Evolutionary conservation across 2,888 invertebrate species (phyloP).

Genomic region (Mechanitis messenoides): DNA sequence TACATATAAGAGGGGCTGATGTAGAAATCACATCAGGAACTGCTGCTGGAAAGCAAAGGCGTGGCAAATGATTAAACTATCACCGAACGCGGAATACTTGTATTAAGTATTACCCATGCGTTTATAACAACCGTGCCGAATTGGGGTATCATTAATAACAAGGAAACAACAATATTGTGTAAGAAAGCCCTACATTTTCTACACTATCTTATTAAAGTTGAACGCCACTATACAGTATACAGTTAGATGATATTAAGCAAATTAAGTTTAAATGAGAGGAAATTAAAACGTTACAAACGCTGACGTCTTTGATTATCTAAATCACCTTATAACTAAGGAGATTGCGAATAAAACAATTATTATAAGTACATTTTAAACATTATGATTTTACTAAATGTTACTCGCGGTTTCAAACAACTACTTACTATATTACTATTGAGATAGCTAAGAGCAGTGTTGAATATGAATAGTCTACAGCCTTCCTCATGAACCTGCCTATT

Average conservation of each 20-base stretch:
- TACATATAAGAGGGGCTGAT: conserved; percentile 18
- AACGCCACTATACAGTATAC: conserved; percentile 28
- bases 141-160: conserved; percentile 39
- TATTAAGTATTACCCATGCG: conserved; percentile 34
- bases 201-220: conserved; percentile 40
- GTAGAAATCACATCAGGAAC: conserved; percentile 29
- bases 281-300: no score
- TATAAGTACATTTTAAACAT: no score
- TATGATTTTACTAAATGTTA: no score
- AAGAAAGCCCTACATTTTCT: conserved; percentile 48
- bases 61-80: conserved; percentile 35
- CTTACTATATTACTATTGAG: no score
- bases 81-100: conserved; percentile 35
- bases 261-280: conserved; percentile 25
- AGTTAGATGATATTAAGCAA: conserved; percentile 38
- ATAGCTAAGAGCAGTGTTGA: no score
- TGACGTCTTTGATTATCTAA: no score
- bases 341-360: no score
- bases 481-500: no score
- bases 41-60: conserved; percentile 30
- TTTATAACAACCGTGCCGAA: conserved; percentile 35
- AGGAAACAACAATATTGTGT: conserved; percentile 41
- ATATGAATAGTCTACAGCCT: no score
- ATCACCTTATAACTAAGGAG: no score
- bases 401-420: no score